These are phyloP conservation scores for Scolopax bukidnonensis DNA, from an alignment of 2,797 vertebrate genomes.

Conservation along the genomic window DNA sequence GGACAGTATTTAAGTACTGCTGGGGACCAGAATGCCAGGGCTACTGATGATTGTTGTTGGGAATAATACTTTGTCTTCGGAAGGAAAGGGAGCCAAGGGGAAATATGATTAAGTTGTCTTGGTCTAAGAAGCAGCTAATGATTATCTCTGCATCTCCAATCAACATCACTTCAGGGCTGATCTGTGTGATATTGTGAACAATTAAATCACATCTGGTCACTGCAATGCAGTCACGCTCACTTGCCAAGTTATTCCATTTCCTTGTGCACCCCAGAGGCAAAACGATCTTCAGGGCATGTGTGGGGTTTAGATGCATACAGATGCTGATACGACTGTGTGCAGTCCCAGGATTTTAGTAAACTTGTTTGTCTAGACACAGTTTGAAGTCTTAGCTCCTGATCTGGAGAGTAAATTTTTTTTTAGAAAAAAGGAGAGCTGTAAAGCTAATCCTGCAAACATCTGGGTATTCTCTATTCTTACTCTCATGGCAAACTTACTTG, in stretches of 20 bases:
- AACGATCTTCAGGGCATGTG: not conserved
- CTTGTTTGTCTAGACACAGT: not conserved
- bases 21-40: not conserved
- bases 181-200: not conserved
- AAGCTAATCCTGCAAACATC: not conserved
- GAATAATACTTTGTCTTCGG: not conserved
- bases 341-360: not conserved
- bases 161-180: not conserved
- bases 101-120: not conserved
- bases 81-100: not conserved
- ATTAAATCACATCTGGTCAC: not conserved
- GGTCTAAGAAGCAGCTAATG: not conserved
- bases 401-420: not conserved
- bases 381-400: not conserved
- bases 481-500: not conserved
- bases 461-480: not conserved
- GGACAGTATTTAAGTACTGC: not conserved
- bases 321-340: not conserved
- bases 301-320: not conserved
- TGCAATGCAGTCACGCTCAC: not conserved
- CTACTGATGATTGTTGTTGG: not conserved
- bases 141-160: rapidly evolving
- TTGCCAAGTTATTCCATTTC: not conserved
- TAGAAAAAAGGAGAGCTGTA: not conserved
- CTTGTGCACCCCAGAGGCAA: not conserved